Base-by-base conservation (phyloP, 2,113 vertebrate species). In the Zootoca vivipara region DNA sequence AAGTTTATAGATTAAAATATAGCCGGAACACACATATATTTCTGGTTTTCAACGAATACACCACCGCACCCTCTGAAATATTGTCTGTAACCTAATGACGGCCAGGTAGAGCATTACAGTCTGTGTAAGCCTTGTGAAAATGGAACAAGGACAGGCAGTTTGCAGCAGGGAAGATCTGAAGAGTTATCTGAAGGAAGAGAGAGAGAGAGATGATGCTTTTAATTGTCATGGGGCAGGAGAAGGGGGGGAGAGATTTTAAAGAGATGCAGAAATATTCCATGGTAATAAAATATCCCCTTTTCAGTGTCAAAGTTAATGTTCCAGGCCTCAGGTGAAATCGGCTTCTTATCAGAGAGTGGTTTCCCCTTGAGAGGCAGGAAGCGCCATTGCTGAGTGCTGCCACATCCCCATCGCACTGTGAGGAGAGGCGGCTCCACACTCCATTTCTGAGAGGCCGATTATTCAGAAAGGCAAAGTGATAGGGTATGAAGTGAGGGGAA, bases 211-310 rank as follows among this genome's bases (percentile, higher is more conserved):
- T 58, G 52, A 33, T 0, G 1, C 77, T 87, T 90, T 90, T 92
- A 86, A 89, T 90, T 93, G 92, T 87, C 67, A 52, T 83, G 86
- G 78, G 89, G 85, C 78, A 75, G 73, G 88, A 80, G 84, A 88
- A 58, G 16, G 58, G 73, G 58, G 73, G 30, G 52, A 35, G 2
- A 64, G 75, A 87, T 92, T 90, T 90, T 91, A 84, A 92, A 94
- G 94, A 95, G 92, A 92, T 90, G 93, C 90, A 91, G 93, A 95
- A 94, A 94, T 94, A 94, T 93, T 92, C 94, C 91, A 67, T 65
- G 87, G 85, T 90, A 93, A 96, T 95, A 95, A 95, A 96, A 92
- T 90, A 94, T 87, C 93, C 88, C 70, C 83, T 90, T 94, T 91
- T 93, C 90, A 85, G 90, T 91, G 93, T 94, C 83, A 82, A 91